Evolutionary conservation across 2,797 vertebrate species (phyloP).

Genomic region (Mormyrus proboscirostris): DNA sequence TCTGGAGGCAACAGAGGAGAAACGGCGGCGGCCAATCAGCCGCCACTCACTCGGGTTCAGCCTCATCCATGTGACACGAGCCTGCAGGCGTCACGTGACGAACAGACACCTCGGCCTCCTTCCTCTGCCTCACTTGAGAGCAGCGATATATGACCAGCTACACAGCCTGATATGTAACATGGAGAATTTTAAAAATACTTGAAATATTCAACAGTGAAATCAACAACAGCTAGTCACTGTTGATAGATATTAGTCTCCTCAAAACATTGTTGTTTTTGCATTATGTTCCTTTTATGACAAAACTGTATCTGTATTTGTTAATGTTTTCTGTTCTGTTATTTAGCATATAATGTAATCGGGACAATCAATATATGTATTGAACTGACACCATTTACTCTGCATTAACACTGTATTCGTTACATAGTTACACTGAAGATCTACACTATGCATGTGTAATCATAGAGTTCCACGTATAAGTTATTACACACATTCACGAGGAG

Average conservation of each 20-base stretch:
- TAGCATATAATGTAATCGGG: neutral
- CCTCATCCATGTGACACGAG: neutral
- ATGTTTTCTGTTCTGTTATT: neutral
- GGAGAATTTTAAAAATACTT: neutral
- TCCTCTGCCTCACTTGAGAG: neutral
- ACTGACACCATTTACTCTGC: neutral
- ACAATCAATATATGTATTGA: neutral
- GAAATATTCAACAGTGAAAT: neutral
- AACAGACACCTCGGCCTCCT: neutral
- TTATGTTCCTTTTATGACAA: neutral
- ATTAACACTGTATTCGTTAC: neutral
- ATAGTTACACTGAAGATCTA: neutral
- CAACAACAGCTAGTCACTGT: neutral
- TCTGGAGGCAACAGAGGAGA: neutral
- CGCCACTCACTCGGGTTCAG: neutral
- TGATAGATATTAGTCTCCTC: neutral
- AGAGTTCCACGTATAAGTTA: neutral
- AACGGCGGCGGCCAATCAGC: neutral
- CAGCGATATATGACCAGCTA: neutral
- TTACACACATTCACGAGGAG: neutral
- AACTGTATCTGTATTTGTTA: neutral
- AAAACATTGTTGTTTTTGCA: neutral
- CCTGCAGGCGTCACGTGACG: neutral
- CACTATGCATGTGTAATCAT: neutral
- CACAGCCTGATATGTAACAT: neutral